A percentile compares a stretch with the other conserved stretches of the same genome.
These are phyloP conservation scores for Drosophila nannoptera DNA, from an alignment of 1,140 invertebrate species.

Conservation along the genomic window DNA sequence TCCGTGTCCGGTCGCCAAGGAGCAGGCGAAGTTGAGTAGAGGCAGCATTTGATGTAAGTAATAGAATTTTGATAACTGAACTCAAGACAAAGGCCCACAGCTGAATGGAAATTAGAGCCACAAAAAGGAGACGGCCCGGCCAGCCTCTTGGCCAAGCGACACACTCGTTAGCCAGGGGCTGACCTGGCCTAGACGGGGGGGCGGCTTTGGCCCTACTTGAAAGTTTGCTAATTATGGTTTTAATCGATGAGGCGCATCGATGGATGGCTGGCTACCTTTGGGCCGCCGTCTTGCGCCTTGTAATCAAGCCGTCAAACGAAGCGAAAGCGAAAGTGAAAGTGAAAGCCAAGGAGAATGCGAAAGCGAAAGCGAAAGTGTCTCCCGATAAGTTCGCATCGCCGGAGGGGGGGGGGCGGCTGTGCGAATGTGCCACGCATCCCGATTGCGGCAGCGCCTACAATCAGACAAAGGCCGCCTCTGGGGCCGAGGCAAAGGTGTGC, in stretches of 20 bases:
- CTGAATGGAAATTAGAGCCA: slow-evolving; percentile 47
- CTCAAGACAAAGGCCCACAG: slow-evolving; percentile 48
- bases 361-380: slow-evolving; percentile 27
- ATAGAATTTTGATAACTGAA: slow-evolving; percentile 73
- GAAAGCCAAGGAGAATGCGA: slow-evolving; percentile 19
- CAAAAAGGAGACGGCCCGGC: not conserved
- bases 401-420: not conserved
- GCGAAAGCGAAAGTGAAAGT: slow-evolving; percentile 22
- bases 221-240: slow-evolving; percentile 72
- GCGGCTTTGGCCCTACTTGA: slow-evolving; percentile 38
- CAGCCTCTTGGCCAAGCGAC: not conserved
- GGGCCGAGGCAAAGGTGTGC: no score
- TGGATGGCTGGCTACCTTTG: slow-evolving; percentile 8
- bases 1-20: slow-evolving; percentile 23
- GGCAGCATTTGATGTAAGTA: slow-evolving; percentile 43
- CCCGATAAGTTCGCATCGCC: slow-evolving; percentile 15
- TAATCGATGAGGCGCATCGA: slow-evolving; percentile 59
- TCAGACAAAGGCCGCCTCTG: no score
- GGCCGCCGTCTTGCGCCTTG: slow-evolving; percentile 2
- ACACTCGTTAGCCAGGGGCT: no score
- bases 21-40: not conserved
- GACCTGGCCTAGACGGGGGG: no score
- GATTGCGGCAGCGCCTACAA: no score
- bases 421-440: slow-evolving; percentile 58
- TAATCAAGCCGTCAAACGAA: slow-evolving; percentile 51